These are phyloP conservation scores for Mohoua ochrocephala DNA, from an alignment of 2,113 vertebrate species.

Conservation along the genomic window DNA sequence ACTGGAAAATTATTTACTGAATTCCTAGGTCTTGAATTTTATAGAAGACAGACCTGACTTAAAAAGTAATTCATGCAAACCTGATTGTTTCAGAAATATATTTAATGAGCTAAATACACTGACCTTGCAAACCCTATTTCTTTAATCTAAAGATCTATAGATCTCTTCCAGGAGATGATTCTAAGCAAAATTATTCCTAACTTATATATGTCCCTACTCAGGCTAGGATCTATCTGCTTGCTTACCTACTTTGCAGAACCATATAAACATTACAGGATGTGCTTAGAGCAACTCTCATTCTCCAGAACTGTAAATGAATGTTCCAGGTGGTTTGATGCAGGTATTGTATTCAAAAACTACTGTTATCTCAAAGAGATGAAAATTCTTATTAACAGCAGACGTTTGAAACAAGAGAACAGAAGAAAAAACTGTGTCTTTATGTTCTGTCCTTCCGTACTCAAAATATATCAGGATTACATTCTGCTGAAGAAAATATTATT, in stretches of 20 bases:
- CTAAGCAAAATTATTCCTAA: not conserved
- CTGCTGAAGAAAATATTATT: not conserved
- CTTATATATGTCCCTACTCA: not conserved
- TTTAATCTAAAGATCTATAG: not conserved
- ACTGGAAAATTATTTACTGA: not conserved
- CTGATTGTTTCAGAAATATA: not conserved
- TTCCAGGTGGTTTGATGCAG: not conserved
- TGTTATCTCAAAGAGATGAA: not conserved
- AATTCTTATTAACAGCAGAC: not conserved
- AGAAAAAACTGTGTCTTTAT: not conserved
- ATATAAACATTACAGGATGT: not conserved
- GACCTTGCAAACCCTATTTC: not conserved
- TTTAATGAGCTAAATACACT: not conserved
- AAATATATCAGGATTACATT: not conserved
- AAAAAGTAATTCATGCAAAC: not conserved
- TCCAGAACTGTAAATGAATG: not conserved
- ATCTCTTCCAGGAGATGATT: not conserved
- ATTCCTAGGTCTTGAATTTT: not conserved
- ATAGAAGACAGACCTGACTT: not conserved
- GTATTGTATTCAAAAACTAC: not conserved
- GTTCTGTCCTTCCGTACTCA: not conserved
- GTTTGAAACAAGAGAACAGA: not conserved
- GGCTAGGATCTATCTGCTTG: not conserved
- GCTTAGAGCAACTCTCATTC: not conserved
- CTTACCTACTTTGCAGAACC: not conserved